Percentiles rank a stretch among this genome's conserved stretches.
These are phyloP conservation scores for Ophioderma brevispina DNA, from an alignment of 35 echinoderm and acorn worm species.

Conservation along the genomic window DNA sequence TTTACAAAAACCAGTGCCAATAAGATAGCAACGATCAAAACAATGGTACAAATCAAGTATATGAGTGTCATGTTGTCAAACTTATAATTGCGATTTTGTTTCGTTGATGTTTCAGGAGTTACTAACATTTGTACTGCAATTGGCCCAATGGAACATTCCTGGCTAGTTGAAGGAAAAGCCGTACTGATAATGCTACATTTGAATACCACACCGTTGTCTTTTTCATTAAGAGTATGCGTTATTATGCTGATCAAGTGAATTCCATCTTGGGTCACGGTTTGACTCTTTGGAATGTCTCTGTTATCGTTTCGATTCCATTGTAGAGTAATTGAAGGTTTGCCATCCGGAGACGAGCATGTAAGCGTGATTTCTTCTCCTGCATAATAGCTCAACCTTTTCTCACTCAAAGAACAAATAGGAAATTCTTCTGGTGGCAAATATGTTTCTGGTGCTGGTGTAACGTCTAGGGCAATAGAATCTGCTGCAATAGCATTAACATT, in stretches of 20 bases:
- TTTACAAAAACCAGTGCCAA: no score
- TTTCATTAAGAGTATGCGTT: neutral
- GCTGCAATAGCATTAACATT: neutral
- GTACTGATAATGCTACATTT: neutral
- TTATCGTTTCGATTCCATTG: neutral
- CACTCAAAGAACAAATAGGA: neutral
- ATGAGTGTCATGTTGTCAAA: no score
- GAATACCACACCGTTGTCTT: neutral
- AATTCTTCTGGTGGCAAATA: neutral
- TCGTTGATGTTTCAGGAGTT: no score
- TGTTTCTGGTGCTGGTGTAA: neutral
- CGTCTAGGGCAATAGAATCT: neutral
- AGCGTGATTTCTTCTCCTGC: neutral
- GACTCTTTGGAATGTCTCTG: neutral
- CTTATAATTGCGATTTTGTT: no score
- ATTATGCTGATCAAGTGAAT: neutral
- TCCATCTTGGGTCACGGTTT: neutral
- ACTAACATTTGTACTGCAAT: no score
- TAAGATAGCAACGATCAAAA: no score
- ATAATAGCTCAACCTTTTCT: neutral
- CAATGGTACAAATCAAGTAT: no score
- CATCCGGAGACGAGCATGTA: neutral
- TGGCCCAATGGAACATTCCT: neutral
- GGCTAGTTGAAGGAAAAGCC: neutral
- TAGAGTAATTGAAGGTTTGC: neutral